A percentile compares a stretch with the other conserved stretches of the same genome.
Conservation (phyloP, 2,113 vertebrate species). For the Cairina moschata region DNA sequence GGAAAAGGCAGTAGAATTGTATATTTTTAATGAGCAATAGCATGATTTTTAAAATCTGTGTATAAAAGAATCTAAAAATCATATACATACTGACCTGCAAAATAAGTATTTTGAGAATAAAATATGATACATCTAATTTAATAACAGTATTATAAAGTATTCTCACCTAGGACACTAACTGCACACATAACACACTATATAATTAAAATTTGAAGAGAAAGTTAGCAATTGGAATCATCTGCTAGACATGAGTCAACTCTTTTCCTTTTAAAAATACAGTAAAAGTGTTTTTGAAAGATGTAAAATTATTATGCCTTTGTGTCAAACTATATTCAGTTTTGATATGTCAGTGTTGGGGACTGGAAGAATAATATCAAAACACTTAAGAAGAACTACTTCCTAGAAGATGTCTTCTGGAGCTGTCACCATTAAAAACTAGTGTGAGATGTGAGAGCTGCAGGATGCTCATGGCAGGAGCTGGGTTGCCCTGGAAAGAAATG, state of each 20-base stretch:
- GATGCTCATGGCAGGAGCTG: not conserved
- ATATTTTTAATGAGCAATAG: not conserved
- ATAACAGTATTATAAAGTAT: not conserved
- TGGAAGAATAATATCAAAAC: not conserved
- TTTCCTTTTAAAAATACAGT: slow-evolving; percentile 5
- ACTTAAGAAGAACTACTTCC: not conserved
- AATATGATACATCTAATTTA: not conserved
- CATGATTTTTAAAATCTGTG: not conserved
- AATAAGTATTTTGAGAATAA: not conserved
- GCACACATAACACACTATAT: not conserved
- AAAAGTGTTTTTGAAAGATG: not conserved
- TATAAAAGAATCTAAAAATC: not conserved
- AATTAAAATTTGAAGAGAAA: not conserved
- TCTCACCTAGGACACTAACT: not conserved
- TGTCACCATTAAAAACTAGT: too few relatives aligned
- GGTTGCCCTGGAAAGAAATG: not conserved
- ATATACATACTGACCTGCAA: not conserved
- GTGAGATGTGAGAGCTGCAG: not conserved
- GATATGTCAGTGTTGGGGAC: not conserved
- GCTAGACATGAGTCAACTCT: not conserved
- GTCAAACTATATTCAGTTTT: not conserved
- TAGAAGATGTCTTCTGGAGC: not conserved
- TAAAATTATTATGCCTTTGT: not conserved
- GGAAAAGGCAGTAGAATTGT: not conserved
- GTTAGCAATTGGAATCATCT: not conserved